phyloP scores from a whole-genome alignment of 2,113 vertebrate genomes.

The Tinamus guttatus region DNA sequence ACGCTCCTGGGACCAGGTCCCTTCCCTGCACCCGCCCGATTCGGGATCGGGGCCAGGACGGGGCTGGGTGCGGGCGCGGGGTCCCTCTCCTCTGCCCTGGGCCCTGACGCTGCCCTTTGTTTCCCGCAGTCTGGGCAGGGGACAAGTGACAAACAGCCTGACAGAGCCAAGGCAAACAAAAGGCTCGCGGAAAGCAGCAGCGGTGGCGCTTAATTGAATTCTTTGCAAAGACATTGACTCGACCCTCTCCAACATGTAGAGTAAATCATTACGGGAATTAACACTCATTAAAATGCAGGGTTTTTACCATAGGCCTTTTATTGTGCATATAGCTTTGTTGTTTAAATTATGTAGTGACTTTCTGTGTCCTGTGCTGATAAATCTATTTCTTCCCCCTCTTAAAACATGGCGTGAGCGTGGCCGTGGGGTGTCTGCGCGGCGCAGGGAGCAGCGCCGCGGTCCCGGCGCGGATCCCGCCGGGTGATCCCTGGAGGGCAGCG shows the following conservation, averaged over 20 bases:
- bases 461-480: too few relatives aligned
- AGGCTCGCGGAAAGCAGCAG: constrained; percentile 80
- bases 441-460: too few relatives aligned
- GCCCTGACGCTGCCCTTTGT: constrained; percentile 69
- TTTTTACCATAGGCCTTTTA: constrained; percentile 79
- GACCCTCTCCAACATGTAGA: constrained; percentile 79
- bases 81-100: constrained; percentile 85
- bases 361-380: constrained; percentile 78
- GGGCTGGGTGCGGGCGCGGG: constrained; percentile 16
- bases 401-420: background rate
- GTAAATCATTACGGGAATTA: constrained; percentile 82
- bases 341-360: constrained; percentile 86
- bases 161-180: constrained; percentile 88
- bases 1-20: too few relatives aligned
- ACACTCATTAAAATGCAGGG: constrained; percentile 76
- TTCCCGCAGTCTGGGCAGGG: constrained; percentile 65
- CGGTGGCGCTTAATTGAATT: constrained; percentile 85
- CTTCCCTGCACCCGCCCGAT: too few relatives aligned
- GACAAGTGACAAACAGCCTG: constrained; percentile 82
- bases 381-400: constrained; percentile 59
- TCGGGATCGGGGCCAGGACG: background rate
- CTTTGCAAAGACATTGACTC: constrained; percentile 84
- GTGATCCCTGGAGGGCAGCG: too few relatives aligned
- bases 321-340: constrained; percentile 79
- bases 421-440: too few relatives aligned